Evolutionary conservation across 1,140 invertebrate genomes (phyloP).

Genomic region (Whitmania pigra): DNA sequence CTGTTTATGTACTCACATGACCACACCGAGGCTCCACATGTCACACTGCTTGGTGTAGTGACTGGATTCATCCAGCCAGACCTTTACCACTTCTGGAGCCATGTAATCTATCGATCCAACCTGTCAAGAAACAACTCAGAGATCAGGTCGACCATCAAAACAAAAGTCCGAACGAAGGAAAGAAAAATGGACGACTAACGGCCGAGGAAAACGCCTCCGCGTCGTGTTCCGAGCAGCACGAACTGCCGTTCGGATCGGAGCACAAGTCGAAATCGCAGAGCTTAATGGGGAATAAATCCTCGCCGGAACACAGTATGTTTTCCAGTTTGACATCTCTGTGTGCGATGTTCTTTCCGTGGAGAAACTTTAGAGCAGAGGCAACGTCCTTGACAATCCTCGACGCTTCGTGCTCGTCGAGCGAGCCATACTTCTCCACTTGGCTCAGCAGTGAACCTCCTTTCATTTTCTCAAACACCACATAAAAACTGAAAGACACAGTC

Average conservation of each 20-base stretch:
- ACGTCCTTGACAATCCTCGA: slow-evolving; percentile 82
- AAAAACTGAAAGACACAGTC: slow-evolving; percentile 52
- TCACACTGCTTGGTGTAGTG: slow-evolving; percentile 93
- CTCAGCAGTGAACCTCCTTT: slow-evolving; percentile 73
- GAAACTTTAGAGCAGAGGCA: slow-evolving; percentile 79
- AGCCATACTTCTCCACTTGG: slow-evolving; percentile 77
- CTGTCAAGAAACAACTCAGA: slow-evolving; percentile 72
- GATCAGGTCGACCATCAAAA: slow-evolving; percentile 77
- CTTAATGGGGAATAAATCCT: slow-evolving; percentile 69
- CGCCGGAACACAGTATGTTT: slow-evolving; percentile 83
- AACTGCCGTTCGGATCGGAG: slow-evolving; percentile 46
- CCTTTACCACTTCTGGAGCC: slow-evolving; percentile 94
- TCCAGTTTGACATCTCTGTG: slow-evolving; percentile 89
- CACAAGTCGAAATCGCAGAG: slow-evolving; percentile 97
- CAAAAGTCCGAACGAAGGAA: neutral
- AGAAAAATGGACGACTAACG: neutral
- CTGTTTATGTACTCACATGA: slow-evolving; percentile 48
- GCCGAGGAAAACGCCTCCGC: neutral
- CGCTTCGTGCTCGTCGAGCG: slow-evolving; percentile 87
- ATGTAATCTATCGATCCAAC: slow-evolving; percentile 96
- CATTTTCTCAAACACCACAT: slow-evolving; percentile 94
- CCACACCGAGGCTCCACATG: slow-evolving; percentile 90
- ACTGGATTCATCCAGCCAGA: slow-evolving; percentile 66
- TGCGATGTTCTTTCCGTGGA: slow-evolving; percentile 69
- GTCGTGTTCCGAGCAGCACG: slow-evolving; percentile 49